phyloP scores from a whole-genome alignment of 2,888 invertebrate species.

The Brachylomia viminalis region DNA sequence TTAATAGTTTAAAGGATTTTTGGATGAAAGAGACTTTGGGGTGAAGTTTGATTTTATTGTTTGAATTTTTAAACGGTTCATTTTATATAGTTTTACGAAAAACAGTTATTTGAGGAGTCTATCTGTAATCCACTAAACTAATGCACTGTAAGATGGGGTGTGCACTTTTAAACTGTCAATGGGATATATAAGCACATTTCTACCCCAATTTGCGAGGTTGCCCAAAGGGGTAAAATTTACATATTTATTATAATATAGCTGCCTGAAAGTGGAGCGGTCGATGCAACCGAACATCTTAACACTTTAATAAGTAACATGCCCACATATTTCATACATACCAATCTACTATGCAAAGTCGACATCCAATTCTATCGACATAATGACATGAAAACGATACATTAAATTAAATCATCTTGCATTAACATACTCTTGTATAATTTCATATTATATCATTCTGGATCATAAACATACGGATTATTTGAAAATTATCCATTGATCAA shows the following conservation, averaged over 20 bases:
- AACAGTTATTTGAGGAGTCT: background rate
- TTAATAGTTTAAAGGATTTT: conserved; percentile 32
- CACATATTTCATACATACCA: background rate
- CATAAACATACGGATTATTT: background rate
- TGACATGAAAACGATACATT: background rate
- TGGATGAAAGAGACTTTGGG: background rate
- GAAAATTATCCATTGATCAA: background rate
- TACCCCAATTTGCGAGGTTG: background rate
- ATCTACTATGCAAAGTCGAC: background rate
- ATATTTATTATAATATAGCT: background rate
- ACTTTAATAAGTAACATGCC: background rate
- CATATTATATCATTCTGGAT: background rate
- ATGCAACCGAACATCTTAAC: background rate
- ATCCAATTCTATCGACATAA: background rate
- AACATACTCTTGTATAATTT: background rate
- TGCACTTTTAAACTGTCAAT: background rate
- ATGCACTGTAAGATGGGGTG: background rate
- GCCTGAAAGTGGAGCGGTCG: background rate
- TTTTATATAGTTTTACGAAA: background rate
- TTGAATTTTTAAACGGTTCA: background rate
- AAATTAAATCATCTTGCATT: background rate
- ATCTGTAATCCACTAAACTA: background rate
- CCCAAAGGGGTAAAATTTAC: conserved; percentile 1
- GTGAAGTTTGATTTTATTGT: background rate
- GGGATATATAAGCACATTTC: background rate